Conservation (phyloP, 1,140 invertebrate species). For the Drosophila sp. region DNA sequence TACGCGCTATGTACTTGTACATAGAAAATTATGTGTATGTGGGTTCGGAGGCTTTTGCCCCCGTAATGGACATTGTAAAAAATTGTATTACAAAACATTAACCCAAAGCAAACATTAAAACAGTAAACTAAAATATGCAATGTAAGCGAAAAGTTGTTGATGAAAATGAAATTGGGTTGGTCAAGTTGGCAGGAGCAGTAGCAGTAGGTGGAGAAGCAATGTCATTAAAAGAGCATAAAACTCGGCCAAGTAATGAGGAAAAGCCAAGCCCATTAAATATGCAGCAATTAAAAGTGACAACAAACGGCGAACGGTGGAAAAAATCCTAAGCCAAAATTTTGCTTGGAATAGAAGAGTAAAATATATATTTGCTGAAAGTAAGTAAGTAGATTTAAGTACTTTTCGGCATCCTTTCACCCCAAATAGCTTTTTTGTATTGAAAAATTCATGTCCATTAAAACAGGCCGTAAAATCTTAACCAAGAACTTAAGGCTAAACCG, state of each 20-base stretch:
- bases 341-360: slow-evolving; percentile 3
- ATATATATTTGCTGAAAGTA: slow-evolving; percentile 13
- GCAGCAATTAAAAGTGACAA: slow-evolving; percentile 77
- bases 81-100: slow-evolving; percentile 27
- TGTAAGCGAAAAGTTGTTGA: slow-evolving; percentile 51
- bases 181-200: not conserved
- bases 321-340: slow-evolving; percentile 56
- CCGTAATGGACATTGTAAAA: slow-evolving; percentile 53
- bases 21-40: slow-evolving; percentile 63
- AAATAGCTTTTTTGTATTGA: slow-evolving; percentile 57
- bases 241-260: slow-evolving; percentile 53
- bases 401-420: slow-evolving; percentile 53
- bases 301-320: slow-evolving; percentile 40
- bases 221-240: slow-evolving; percentile 71
- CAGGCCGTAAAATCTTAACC: slow-evolving; percentile 37
- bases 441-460: slow-evolving; percentile 57
- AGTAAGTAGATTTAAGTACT: slow-evolving; percentile 35
- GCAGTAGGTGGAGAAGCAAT: slow-evolving; percentile 9
- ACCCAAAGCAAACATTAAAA: slow-evolving; percentile 38
- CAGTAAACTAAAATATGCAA: slow-evolving; percentile 72
- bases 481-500: slow-evolving; percentile 55
- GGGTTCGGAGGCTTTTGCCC: slow-evolving; percentile 16
- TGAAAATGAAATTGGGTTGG: slow-evolving; percentile 21
- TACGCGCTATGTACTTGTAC: slow-evolving; percentile 48
- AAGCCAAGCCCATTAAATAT: slow-evolving; percentile 63